Conservation (phyloP, 2,797 vertebrate species). For the Myotis myotis region DNA sequence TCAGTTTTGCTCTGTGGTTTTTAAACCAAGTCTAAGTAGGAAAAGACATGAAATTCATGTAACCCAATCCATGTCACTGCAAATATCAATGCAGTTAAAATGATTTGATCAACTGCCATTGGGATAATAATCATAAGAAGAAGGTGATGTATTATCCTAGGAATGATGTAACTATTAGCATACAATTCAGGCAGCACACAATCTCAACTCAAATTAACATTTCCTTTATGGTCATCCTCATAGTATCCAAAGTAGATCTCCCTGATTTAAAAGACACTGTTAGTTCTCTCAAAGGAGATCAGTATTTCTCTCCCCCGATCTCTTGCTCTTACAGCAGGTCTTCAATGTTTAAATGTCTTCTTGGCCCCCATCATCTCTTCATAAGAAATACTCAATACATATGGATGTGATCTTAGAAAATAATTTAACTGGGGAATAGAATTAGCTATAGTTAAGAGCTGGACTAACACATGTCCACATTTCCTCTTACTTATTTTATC, state of each 20-base stretch:
- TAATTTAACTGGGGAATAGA: neutral
- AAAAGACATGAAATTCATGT: neutral
- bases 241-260: neutral
- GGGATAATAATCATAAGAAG: neutral
- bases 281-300: neutral
- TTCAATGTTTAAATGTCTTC: neutral
- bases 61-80: neutral
- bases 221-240: neutral
- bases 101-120: neutral
- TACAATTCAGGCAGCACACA: neutral
- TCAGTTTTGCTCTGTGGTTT: neutral
- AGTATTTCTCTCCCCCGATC: neutral
- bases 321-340: no score
- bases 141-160: neutral
- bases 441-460: neutral
- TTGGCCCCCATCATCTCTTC: neutral
- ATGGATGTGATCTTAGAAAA: neutral
- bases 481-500: neutral
- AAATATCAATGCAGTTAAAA: neutral
- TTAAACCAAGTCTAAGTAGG: conserved; percentile 44
- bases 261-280: neutral
- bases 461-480: neutral
- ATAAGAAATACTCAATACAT: neutral
- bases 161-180: neutral
- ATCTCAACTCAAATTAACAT: neutral